phyloP scores from a whole-genome alignment of 2,888 invertebrate species.

The Chaetogeoica ovagalla region DNA sequence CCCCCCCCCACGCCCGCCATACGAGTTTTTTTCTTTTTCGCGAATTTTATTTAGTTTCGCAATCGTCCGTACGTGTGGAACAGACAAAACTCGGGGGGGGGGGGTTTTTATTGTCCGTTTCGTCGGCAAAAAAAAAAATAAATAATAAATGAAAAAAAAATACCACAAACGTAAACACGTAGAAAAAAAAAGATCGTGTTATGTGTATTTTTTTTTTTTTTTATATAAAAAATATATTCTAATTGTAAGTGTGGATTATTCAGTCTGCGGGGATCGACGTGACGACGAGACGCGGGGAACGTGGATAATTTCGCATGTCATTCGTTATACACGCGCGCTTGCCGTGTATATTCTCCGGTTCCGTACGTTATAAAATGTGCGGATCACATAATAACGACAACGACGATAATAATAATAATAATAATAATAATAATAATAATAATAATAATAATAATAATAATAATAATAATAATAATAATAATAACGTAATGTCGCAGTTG shows the following conservation, averaged over 20 bases:
- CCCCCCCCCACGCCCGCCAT: no score
- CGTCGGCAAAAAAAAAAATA: not conserved
- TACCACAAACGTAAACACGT: not conserved
- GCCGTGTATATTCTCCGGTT: conserved; percentile 10
- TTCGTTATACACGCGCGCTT: no score
- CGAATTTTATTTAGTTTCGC: conserved; percentile 28
- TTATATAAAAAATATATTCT: not conserved
- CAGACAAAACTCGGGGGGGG: conserved; percentile 25
- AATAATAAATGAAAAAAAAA: not conserved
- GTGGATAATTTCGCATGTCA: conserved; percentile 12
- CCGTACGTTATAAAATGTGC: no score
- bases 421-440: no score
- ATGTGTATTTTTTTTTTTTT: no score
- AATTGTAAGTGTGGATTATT: conserved; percentile 39
- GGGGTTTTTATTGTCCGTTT: not conserved
- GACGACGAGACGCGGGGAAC: not conserved
- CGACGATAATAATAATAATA: no score
- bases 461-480: no score
- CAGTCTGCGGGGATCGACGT: conserved; percentile 19
- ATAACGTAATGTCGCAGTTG: no score
- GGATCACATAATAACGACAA: no score
- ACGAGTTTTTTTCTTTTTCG: no score
- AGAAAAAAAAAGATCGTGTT: conserved; percentile 22
- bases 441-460: no score
- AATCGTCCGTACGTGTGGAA: conserved; percentile 43